Evolutionary conservation across 2,113 vertebrate genomes (phyloP), one percentile per base, ranked within the genome.

Genomic region (Tachysurus vachellii): DNA sequence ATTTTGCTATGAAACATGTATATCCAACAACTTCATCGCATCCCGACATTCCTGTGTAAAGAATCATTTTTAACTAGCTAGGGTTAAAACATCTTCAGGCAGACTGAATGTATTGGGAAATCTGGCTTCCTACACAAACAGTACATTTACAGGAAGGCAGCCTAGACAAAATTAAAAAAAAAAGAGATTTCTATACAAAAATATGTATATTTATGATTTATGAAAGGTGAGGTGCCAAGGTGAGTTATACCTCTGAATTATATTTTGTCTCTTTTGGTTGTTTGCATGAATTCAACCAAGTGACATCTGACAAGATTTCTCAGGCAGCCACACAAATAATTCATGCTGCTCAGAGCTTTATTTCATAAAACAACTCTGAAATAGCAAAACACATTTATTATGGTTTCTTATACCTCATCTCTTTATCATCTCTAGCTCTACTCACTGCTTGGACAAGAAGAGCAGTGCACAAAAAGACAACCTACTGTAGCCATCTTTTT

Each of bases 391-490:
- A 66, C n/a, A 6, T 66, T 19, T 53, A 66, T 66, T 9, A 83
- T 50, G 42, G 31, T 83, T 66, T 83, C 59, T 66, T 50, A 50
- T 42, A 83, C 9, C 17, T 66, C 8, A 66, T 66, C 66, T n/a
- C n/a, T n/a, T n/a, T 50, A 83, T 83, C 50, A 83, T 50, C 81
- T 83, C 81, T 66, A 47, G 42, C 12, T n/a, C 36, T n/a, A 54
- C 31, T 57, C 19, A 26, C 16, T 81, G 61, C 66, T 83, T 83
- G 44, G 42, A 83, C 44, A 66, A 83, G 59, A 83, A 16, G n/a
- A 66, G 61, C 50, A 13, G 23, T 19, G 42, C 26, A 31, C 5
- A 53, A 61, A 66, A n/a, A 66, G 61, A n/a, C 61, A 76, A 76
- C 12, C 16, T 17, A n/a, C n/a, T n/a, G n/a, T n/a, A 28, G 50